Evolutionary conservation across 2,113 vertebrate genomes (phyloP).

Genomic region (Anolis sagrei): DNA sequence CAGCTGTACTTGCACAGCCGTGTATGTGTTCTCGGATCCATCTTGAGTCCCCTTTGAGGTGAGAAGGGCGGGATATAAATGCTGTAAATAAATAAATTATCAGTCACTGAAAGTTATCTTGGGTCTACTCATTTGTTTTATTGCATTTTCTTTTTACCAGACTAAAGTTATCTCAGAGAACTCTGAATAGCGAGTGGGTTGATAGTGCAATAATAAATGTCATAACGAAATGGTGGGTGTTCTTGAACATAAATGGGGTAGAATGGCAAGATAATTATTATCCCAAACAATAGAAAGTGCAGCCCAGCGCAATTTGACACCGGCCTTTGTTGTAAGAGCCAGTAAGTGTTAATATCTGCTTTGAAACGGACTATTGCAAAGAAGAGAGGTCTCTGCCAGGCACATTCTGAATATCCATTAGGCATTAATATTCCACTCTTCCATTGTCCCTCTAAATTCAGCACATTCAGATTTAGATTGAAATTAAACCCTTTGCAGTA

Average conservation of each 20-base stretch:
- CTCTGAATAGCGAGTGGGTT: neutral
- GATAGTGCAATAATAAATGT: neutral
- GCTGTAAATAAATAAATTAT: too few species aligned
- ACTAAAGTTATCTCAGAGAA: neutral
- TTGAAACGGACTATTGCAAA: neutral
- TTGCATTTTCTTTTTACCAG: neutral
- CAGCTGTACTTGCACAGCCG: too few species aligned
- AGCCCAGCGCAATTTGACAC: neutral
- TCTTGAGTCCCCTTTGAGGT: too few species aligned
- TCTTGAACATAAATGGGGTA: neutral
- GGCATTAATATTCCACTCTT: neutral
- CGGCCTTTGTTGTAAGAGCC: neutral
- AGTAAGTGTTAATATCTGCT: neutral
- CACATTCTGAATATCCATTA: neutral
- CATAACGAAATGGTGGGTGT: neutral
- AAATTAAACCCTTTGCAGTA: neutral
- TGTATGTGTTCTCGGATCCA: too few species aligned
- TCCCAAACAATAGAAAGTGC: constrained; percentile 12
- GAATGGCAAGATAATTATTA: constrained; percentile 25
- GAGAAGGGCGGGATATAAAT: too few species aligned
- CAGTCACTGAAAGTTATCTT: too few species aligned
- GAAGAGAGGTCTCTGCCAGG: neutral
- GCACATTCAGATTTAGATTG: too few species aligned
- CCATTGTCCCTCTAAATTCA: neutral
- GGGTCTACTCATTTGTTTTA: too few species aligned